Evolutionary conservation across 2,797 vertebrate species (phyloP).

Genomic region (Enteromius mattozi): DNA sequence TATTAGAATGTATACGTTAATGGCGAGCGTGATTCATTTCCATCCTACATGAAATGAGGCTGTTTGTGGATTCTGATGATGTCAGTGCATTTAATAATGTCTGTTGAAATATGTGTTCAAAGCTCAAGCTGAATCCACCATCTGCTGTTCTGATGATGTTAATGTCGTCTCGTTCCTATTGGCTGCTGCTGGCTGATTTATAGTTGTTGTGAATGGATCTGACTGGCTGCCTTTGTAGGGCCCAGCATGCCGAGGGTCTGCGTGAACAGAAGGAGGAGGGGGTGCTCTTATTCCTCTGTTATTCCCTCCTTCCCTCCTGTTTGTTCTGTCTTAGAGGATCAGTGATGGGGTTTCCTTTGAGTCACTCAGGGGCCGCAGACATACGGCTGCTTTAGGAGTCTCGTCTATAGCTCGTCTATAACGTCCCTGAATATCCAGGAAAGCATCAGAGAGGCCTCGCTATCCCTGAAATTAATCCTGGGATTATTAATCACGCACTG

Average conservation of each 20-base stretch:
- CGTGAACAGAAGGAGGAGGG: conserved; percentile 32
- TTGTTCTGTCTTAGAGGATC: conserved; percentile 52
- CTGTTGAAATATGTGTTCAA: conserved; percentile 56
- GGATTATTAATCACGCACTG: conserved; percentile 61
- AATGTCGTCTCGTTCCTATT: conserved; percentile 54
- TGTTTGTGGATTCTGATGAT: conserved; percentile 48
- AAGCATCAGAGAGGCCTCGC: conserved; percentile 38
- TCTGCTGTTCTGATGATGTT: conserved; percentile 61
- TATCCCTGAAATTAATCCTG: conserved; percentile 61
- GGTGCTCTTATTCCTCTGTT: conserved; percentile 70
- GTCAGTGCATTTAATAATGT: conserved; percentile 50
- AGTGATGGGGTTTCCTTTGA: conserved; percentile 51
- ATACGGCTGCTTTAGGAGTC: conserved; percentile 51
- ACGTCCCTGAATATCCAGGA: conserved; percentile 14
- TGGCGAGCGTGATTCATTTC: background rate
- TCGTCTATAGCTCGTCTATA: conserved; percentile 28
- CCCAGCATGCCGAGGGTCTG: conserved; percentile 65
- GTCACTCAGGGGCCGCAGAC: conserved; percentile 45
- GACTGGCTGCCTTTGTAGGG: conserved; percentile 65
- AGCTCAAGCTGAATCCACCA: conserved; percentile 46
- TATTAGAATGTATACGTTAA: background rate
- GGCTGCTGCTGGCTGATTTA: conserved; percentile 61
- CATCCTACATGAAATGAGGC: background rate
- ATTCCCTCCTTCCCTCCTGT: conserved; percentile 64
- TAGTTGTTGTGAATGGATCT: conserved; percentile 62